These are phyloP conservation scores for Acanthopleura granulata DNA, from an alignment of 2,888 invertebrate genomes.

Conservation along the genomic window DNA sequence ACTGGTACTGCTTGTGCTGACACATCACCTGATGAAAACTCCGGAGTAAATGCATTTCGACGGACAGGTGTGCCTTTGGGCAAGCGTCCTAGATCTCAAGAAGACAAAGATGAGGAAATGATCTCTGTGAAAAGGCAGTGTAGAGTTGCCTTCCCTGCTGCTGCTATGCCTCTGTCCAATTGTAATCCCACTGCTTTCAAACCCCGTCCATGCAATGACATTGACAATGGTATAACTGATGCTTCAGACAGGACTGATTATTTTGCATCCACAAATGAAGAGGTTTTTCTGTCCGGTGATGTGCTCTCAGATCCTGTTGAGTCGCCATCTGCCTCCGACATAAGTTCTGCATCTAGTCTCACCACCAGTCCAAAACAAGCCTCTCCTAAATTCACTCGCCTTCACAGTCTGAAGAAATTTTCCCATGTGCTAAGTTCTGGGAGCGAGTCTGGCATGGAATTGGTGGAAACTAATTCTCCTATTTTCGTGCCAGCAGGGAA, in stretches of 20 bases:
- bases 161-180: too few relatives aligned
- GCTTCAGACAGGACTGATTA: constrained; percentile 29
- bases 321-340: background rate
- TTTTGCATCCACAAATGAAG: constrained; percentile 44
- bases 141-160: too few relatives aligned
- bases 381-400: background rate
- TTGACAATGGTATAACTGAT: background rate
- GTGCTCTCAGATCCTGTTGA: background rate
- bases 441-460: background rate
- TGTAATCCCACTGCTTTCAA: background rate
- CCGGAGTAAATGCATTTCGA: too few relatives aligned
- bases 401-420: background rate
- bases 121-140: background rate
- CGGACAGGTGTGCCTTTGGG: background rate
- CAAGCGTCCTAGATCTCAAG: background rate
- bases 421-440: background rate
- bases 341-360: background rate
- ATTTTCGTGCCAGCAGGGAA: constrained; percentile 21
- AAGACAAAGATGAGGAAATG: background rate
- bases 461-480: constrained; percentile 27
- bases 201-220: background rate
- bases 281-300: constrained; percentile 37
- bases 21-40: too few relatives aligned
- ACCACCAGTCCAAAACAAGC: background rate
- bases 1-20: background rate